A percentile compares a stretch with the other conserved stretches of the same genome.
Evolutionary conservation across 2,888 invertebrate species (phyloP).

Genomic region (Nemurella pictetii): DNA sequence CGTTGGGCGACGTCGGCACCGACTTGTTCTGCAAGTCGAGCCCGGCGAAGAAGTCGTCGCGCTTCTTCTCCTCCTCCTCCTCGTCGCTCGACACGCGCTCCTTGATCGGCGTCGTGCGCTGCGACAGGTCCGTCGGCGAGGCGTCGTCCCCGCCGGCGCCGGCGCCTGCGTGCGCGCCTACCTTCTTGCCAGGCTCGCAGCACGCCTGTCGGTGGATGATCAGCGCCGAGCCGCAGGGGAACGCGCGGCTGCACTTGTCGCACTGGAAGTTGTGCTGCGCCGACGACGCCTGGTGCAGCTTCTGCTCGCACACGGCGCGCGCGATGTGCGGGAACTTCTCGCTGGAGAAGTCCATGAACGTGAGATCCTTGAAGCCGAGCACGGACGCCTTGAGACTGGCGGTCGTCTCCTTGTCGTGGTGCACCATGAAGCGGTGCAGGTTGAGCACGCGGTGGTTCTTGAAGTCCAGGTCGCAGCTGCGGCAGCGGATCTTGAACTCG

Average conservation of each 20-base stretch:
- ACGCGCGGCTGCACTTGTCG: constrained; percentile 69
- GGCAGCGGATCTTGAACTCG: constrained; percentile 69
- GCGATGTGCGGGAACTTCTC: constrained; percentile 80
- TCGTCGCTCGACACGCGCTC: constrained; percentile 35
- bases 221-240: constrained; percentile 68
- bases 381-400: constrained; percentile 48
- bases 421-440: constrained; percentile 68
- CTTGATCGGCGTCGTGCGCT: constrained; percentile 46
- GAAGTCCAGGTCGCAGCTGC: constrained; percentile 72
- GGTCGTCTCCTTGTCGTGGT: constrained; percentile 49
- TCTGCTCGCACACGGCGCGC: constrained; percentile 70
- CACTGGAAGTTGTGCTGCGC: constrained; percentile 68
- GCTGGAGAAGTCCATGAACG: constrained; percentile 78
- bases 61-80: constrained; percentile 62
- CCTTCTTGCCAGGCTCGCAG: constrained; percentile 37
- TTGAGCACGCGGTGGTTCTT: constrained; percentile 72
- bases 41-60: constrained; percentile 81
- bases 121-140: constrained; percentile 48
- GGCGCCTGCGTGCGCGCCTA: constrained; percentile 42
- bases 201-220: constrained; percentile 68
- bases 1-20: constrained; percentile 34
- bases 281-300: constrained; percentile 60
- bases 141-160: constrained; percentile 49
- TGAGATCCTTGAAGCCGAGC: constrained; percentile 70
- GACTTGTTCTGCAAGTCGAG: constrained; percentile 70